Percentiles rank a stretch among this genome's conserved stretches.
Conservation (phyloP, 2,888 invertebrate genomes). For the Tachina fera region DNA sequence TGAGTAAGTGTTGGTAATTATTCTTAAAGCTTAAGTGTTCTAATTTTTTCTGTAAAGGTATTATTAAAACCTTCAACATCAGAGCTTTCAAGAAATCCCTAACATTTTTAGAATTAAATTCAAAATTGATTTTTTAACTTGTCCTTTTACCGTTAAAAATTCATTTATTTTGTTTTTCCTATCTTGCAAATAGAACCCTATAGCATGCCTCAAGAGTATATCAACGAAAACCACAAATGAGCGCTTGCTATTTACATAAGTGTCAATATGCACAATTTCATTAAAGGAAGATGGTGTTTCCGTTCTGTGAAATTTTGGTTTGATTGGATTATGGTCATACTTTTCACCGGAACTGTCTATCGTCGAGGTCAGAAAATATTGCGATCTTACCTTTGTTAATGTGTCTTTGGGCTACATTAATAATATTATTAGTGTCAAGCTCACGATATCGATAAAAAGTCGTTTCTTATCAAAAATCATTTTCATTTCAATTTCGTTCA, state of each 20-base stretch:
- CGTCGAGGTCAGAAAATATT: conserved; percentile 53
- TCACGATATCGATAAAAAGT: conserved; percentile 51
- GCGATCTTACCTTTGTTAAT: conserved; percentile 41
- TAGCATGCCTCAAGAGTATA: no score
- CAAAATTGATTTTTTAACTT: no score
- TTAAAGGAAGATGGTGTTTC: conserved; percentile 11
- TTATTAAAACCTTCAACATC: conserved; percentile 22
- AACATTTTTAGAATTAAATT: conserved; percentile 5
- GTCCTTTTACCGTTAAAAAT: conserved; percentile 44
- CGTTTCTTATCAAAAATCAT: conserved; percentile 43
- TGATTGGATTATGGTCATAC: no score
- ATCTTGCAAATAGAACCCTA: no score
- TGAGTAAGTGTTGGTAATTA: conserved; percentile 1
- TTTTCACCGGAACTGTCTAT: conserved; percentile 33
- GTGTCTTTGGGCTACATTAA: conserved; percentile 42
- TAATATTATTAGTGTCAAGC: conserved; percentile 24
- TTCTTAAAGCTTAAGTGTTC: not conserved
- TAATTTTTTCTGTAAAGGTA: conserved; percentile 1
- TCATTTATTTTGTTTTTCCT: conserved; percentile 40
- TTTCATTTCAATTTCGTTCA: conserved; percentile 20
- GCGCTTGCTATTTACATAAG: no score
- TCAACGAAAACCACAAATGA: no score
- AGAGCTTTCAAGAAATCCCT: not conserved
- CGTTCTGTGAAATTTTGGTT: conserved; percentile 40
- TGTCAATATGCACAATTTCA: not conserved